phyloP scores from a whole-genome alignment of 64 coral and sea anemone species.

The Hydrozoanthus tunicans region DNA sequence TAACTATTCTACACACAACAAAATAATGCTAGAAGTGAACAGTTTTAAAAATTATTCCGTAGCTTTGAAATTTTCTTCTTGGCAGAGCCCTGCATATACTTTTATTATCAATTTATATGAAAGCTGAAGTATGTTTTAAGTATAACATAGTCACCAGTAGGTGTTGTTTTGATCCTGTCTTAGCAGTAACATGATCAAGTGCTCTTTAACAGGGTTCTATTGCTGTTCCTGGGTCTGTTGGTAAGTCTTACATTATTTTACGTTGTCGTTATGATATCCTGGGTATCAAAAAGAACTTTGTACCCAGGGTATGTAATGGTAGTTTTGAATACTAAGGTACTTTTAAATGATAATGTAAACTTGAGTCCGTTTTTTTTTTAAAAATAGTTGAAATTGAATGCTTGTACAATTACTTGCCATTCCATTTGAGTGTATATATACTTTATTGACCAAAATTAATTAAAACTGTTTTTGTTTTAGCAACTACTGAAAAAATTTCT shows the following conservation, averaged over 20 bases:
- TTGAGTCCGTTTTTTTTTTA: too few species aligned
- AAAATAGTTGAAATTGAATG: too few species aligned
- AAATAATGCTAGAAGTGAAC: neutral
- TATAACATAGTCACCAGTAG: neutral
- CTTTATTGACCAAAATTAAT: too few species aligned
- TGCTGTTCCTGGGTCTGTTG: slow-evolving; percentile 84
- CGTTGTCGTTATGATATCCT: neutral
- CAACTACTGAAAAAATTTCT: too few species aligned
- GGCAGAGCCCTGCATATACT: neutral
- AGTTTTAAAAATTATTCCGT: neutral
- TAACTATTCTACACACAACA: slow-evolving; percentile 10
- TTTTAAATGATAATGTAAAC: too few species aligned
- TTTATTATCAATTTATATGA: neutral
- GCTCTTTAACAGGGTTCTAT: slow-evolving; percentile 71
- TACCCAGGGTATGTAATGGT: too few species aligned
- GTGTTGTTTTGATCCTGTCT: slow-evolving; percentile 6
- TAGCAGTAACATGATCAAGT: neutral
- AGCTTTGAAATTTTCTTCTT: neutral
- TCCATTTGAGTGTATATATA: too few species aligned
- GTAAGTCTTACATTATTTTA: slow-evolving; percentile 30
- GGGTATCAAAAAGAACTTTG: too few species aligned
- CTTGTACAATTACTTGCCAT: too few species aligned
- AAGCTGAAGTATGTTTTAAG: neutral
- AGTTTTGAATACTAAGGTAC: too few species aligned
- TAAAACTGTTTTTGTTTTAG: too few species aligned